Evolutionary conservation across 1,140 invertebrate species (phyloP).

Genomic region (Atta cephalotes): DNA sequence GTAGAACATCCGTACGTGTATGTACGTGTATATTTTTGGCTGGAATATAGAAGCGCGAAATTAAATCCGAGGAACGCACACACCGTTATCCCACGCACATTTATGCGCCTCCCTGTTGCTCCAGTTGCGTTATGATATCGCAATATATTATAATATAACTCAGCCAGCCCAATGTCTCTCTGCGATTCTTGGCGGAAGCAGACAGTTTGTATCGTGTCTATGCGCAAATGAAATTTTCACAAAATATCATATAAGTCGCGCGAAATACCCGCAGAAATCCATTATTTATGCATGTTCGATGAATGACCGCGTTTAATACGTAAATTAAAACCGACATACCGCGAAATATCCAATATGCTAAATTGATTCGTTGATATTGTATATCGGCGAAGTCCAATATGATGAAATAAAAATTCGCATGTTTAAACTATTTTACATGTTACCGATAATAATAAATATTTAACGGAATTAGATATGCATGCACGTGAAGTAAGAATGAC

Average conservation of each 20-base stretch:
- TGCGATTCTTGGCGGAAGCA: background rate
- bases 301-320: background rate
- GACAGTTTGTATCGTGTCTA: background rate
- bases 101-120: background rate
- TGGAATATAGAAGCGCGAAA: constrained; percentile 54
- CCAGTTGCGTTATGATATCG: constrained; percentile 34
- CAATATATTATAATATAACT: constrained; percentile 54
- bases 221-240: background rate
- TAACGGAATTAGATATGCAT: background rate
- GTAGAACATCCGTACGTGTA: background rate
- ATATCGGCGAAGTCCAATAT: background rate
- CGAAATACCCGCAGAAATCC: background rate
- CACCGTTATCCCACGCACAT: background rate
- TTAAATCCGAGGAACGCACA: constrained; percentile 58
- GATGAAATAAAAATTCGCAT: background rate
- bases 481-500: background rate
- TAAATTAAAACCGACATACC: constrained; percentile 18
- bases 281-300: constrained; percentile 12
- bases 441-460: constrained; percentile 17
- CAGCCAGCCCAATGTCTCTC: background rate
- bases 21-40: constrained; percentile 22
- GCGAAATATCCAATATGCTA: background rate
- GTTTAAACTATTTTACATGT: background rate
- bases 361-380: background rate
- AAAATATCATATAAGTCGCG: background rate